Conservation (phyloP, 2,888 invertebrate genomes). For the Ormyrus nitidulus region DNA sequence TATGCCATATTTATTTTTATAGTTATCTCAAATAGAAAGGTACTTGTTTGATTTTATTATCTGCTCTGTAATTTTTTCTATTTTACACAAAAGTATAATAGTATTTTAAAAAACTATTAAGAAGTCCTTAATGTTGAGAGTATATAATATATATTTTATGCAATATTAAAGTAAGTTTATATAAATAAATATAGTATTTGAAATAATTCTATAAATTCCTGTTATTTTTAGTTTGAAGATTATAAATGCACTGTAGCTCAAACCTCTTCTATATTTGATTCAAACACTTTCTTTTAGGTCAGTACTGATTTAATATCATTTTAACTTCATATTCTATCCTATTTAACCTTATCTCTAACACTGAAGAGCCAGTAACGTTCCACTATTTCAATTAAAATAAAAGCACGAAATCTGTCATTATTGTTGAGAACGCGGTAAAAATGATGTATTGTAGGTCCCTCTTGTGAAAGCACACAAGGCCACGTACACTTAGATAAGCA, state of each 20-base stretch:
- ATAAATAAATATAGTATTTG: background rate
- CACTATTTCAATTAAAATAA: conserved; percentile 2
- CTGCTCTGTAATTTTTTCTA: too few relatives aligned
- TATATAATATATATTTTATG: background rate
- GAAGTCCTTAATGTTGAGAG: background rate
- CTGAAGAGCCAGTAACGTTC: conserved; percentile 49
- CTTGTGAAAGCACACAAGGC: conserved; percentile 43
- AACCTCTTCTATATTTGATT: too few relatives aligned
- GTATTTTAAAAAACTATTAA: conserved; percentile 3
- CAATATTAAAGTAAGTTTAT: conserved; percentile 8
- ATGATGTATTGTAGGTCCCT: conserved; percentile 26
- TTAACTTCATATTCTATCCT: too few relatives aligned
- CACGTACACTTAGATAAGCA: conserved; percentile 60
- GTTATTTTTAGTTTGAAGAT: background rate
- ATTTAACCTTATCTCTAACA: background rate
- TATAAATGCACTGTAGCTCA: background rate
- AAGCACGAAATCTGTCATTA: conserved; percentile 40
- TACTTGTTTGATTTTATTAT: background rate
- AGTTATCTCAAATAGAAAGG: background rate
- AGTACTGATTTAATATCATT: too few relatives aligned
- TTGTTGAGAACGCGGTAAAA: conserved; percentile 16
- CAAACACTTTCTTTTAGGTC: too few relatives aligned
- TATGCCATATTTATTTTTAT: too few relatives aligned
- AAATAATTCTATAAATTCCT: background rate
- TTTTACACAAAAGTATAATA: background rate